These are phyloP conservation scores for Drosophila peninsularis DNA, from an alignment of 2,888 invertebrate genomes.

Conservation along the genomic window DNA sequence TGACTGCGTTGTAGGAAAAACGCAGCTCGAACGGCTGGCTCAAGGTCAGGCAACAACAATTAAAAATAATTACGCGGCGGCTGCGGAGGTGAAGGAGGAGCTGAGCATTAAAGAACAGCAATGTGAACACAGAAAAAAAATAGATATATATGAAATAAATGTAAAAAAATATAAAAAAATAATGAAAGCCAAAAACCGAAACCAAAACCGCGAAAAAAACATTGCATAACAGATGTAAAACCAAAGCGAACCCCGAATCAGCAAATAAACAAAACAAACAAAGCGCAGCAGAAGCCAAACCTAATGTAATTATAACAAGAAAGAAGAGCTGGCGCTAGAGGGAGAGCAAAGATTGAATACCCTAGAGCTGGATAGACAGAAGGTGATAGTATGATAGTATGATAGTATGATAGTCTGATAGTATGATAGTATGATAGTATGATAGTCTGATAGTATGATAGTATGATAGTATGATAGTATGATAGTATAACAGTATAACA, in stretches of 20 bases:
- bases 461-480: background rate
- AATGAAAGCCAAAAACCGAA: slow-evolving; percentile 81
- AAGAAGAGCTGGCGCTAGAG: background rate
- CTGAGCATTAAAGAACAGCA: slow-evolving; percentile 59
- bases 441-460: too few relatives aligned
- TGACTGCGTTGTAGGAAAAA: slow-evolving; percentile 34
- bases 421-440: too few relatives aligned
- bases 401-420: too few relatives aligned
- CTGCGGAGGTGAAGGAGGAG: background rate
- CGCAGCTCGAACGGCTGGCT: slow-evolving; percentile 61
- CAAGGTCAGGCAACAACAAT: slow-evolving; percentile 76
- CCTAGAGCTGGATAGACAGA: background rate
- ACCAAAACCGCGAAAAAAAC: slow-evolving; percentile 66
- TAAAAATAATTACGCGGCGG: slow-evolving; percentile 69
- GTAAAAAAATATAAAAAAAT: slow-evolving; percentile 43
- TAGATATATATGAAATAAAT: slow-evolving; percentile 19
- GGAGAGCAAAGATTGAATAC: background rate
- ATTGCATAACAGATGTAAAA: slow-evolving; percentile 70
- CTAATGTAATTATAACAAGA: slow-evolving; percentile 76
- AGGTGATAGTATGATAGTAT: too few relatives aligned
- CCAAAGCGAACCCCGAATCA: slow-evolving; percentile 27
- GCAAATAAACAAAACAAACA: slow-evolving; percentile 43
- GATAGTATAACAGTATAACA: background rate
- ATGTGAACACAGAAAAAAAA: slow-evolving; percentile 13
- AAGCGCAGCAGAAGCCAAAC: slow-evolving; percentile 39